Evolutionary conservation across 2,797 vertebrate genomes (phyloP).

Genomic region (Bufotes viridis): DNA sequence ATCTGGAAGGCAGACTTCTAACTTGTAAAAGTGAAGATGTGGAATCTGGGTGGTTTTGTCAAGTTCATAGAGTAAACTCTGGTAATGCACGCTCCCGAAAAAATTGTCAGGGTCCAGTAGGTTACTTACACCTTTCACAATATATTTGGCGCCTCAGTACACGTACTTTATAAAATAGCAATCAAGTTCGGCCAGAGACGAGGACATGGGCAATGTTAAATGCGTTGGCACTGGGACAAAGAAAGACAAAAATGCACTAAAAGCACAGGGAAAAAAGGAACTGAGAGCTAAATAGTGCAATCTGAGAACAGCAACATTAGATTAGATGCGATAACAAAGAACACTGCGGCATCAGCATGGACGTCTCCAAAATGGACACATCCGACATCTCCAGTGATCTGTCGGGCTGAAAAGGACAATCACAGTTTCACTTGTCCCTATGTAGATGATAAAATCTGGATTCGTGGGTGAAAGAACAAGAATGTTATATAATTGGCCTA

Average conservation of each 20-base stretch:
- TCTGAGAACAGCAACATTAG: conserved; percentile 66
- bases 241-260: conserved; percentile 58
- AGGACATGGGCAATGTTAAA: conserved; percentile 57
- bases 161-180: conserved; percentile 14
- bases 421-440: background rate
- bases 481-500: background rate
- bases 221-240: conserved; percentile 56
- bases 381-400: conserved; percentile 41
- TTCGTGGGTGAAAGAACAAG: background rate
- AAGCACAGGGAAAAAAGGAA: conserved; percentile 66
- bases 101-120: too few species aligned
- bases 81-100: background rate
- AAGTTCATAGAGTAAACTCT: too few species aligned
- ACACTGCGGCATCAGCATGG: conserved; percentile 70
- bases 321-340: conserved; percentile 72
- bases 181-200: conserved; percentile 15
- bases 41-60: background rate
- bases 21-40: background rate
- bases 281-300: conserved; percentile 74
- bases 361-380: conserved; percentile 66
- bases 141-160: background rate
- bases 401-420: conserved; percentile 14
- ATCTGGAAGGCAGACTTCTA: background rate
- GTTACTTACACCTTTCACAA: background rate
- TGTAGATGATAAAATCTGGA: background rate